These are phyloP conservation scores for Melitaea cinxia DNA, from an alignment of 1,140 invertebrate species.

Conservation along the genomic window DNA sequence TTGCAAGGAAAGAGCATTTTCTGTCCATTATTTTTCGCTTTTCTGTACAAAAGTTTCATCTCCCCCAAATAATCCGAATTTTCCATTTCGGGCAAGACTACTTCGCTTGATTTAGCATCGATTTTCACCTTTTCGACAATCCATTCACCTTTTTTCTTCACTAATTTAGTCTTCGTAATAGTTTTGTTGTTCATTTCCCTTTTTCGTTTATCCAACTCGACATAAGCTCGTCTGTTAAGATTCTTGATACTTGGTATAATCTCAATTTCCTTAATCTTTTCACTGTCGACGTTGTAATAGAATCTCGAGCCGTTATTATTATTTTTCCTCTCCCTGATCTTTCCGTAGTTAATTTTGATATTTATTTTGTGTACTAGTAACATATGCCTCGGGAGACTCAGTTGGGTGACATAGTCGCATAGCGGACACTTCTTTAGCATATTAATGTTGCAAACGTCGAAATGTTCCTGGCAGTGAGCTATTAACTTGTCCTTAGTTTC, in stretches of 20 bases:
- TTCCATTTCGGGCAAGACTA: conserved; percentile 27
- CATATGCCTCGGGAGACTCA: conserved; percentile 47
- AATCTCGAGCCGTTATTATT: conserved; percentile 46
- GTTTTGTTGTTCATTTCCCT: conserved; percentile 40
- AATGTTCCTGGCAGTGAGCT: conserved; percentile 62
- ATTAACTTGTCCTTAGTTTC: conserved; percentile 54
- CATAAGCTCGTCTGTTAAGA: conserved; percentile 53
- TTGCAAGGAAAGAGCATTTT: conserved; percentile 65
- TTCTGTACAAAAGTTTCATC: conserved; percentile 41
- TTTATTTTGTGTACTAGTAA: conserved; percentile 47
- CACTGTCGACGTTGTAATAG: conserved; percentile 46
- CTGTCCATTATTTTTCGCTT: conserved; percentile 48
- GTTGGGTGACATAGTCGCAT: conserved; percentile 52
- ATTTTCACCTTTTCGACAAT: conserved; percentile 50
- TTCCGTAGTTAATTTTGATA: conserved; percentile 37
- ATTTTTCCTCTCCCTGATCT: conserved; percentile 45
- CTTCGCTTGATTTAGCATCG: not conserved
- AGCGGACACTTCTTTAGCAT: conserved; percentile 65
- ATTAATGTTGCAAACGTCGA: conserved; percentile 53
- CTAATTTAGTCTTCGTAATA: conserved; percentile 54
- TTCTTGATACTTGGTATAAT: conserved; percentile 61
- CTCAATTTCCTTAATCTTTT: conserved; percentile 47
- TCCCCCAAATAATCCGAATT: conserved; percentile 45
- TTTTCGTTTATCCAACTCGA: conserved; percentile 55
- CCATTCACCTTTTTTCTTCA: conserved; percentile 64